Evolutionary conservation across 2,113 vertebrate genomes (phyloP).

Genomic region (Strix aluco): DNA sequence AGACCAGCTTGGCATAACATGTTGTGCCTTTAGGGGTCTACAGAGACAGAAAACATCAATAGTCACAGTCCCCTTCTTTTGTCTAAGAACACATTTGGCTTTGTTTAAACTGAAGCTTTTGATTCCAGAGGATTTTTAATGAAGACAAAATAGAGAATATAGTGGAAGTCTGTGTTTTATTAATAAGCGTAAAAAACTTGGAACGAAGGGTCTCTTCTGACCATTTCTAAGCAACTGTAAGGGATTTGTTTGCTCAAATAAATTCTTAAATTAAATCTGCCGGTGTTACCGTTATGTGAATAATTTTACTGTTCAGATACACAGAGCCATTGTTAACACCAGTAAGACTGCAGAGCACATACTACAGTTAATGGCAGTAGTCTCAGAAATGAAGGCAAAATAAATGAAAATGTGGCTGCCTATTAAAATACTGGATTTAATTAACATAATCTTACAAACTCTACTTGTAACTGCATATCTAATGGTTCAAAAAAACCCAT

Average conservation of each 20-base stretch:
- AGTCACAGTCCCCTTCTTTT: not conserved
- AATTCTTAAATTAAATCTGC: conserved; percentile 42
- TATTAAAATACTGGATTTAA: conserved; percentile 47
- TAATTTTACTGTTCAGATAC: conserved; percentile 60
- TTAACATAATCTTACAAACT: conserved; percentile 40
- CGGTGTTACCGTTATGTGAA: conserved; percentile 32
- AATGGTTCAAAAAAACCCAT: conserved; percentile 2
- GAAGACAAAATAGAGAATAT: not conserved
- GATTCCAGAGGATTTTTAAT: not conserved
- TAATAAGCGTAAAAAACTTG: not conserved
- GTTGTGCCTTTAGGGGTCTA: not conserved
- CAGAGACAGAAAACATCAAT: not conserved
- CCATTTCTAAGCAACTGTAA: conserved; percentile 12
- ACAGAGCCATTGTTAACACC: conserved; percentile 18
- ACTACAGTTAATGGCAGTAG: conserved; percentile 15
- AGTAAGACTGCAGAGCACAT: not conserved
- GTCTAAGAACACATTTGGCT: not conserved
- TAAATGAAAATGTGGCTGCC: conserved; percentile 14
- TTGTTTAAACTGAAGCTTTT: conserved; percentile 18
- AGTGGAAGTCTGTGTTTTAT: conserved; percentile 17
- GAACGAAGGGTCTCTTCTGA: conserved; percentile 34
- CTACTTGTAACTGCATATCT: conserved; percentile 15
- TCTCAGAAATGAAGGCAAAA: conserved; percentile 28
- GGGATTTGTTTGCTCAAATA: conserved; percentile 45
- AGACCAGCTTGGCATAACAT: not conserved